Conservation (phyloP, 1,140 invertebrate species). For the Palaemon carinicauda region DNA sequence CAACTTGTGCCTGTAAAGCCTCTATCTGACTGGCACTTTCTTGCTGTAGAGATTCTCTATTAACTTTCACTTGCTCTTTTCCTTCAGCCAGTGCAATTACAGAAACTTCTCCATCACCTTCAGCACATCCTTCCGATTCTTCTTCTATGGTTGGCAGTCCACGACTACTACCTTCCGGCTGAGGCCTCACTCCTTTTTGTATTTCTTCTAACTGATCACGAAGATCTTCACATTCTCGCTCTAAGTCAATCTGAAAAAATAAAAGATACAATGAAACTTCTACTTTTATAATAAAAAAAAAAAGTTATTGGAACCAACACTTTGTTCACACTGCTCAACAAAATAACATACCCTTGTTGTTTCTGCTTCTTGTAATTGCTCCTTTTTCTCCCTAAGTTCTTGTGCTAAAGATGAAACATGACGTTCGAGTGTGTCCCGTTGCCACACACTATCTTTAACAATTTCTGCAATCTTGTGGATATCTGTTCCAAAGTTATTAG, state of each 20-base stretch:
- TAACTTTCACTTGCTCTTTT: neutral
- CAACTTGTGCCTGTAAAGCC: conserved; percentile 23
- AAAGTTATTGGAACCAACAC: neutral
- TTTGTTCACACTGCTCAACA: neutral
- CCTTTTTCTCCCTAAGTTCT: conserved; percentile 36
- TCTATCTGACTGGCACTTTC: conserved; percentile 15
- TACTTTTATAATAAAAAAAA: too few relatives aligned
- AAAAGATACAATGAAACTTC: neutral
- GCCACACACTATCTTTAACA: conserved; percentile 30
- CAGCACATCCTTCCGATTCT: conserved; percentile 30
- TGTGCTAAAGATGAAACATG: conserved; percentile 31
- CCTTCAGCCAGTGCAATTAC: neutral
- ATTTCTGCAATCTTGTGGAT: neutral
- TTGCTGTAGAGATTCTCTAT: too few relatives aligned
- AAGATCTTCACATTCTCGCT: conserved; percentile 48
- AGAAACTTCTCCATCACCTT: conserved; percentile 2
- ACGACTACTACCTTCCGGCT: conserved; percentile 35
- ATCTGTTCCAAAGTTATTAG: neutral
- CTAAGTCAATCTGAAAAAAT: conserved; percentile 29
- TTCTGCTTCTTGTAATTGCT: conserved; percentile 25
- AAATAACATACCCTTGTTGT: neutral
- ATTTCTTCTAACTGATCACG: conserved; percentile 58
- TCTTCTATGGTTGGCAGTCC: conserved; percentile 48
- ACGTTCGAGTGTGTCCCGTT: conserved; percentile 28
- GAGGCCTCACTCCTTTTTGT: conserved; percentile 52